These are phyloP conservation scores for Saccopteryx bilineata DNA, from an alignment of 2,113 vertebrate species.

Conservation along the genomic window DNA sequence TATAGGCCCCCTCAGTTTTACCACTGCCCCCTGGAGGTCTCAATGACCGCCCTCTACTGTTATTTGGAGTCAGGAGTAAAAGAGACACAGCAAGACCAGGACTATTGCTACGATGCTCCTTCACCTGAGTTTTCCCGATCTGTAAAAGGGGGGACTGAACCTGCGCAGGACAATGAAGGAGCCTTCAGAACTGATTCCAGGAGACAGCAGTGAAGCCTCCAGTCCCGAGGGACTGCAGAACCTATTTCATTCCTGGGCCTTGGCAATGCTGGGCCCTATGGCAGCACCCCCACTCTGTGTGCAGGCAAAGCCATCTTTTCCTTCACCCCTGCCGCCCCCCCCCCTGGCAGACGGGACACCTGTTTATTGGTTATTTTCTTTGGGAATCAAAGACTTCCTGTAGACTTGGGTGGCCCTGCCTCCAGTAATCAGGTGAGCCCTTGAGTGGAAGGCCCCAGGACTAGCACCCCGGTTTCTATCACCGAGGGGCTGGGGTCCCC, in stretches of 20 bases:
- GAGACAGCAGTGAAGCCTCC: neutral
- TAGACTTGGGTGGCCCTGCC: neutral
- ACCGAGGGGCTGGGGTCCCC: neutral
- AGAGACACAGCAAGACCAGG: neutral
- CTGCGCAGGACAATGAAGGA: neutral
- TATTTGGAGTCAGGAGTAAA: neutral
- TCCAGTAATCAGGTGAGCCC: neutral
- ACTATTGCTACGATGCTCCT: neutral
- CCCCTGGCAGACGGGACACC: neutral
- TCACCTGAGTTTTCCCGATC: neutral
- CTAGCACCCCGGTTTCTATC: neutral
- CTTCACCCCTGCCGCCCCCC: neutral
- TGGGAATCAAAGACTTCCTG: neutral
- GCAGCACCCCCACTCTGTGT: neutral
- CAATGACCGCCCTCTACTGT: neutral
- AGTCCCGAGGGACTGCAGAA: neutral
- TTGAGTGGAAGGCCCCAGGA: neutral
- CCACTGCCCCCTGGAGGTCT: neutral
- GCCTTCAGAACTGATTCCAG: neutral
- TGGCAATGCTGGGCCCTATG: neutral
- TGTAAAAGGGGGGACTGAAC: neutral
- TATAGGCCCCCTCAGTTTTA: neutral
- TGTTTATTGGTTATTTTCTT: neutral
- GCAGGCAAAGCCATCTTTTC: neutral
- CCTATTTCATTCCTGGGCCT: neutral